Conservation (phyloP, 2,888 invertebrate genomes). For the Resseliella maxima region DNA sequence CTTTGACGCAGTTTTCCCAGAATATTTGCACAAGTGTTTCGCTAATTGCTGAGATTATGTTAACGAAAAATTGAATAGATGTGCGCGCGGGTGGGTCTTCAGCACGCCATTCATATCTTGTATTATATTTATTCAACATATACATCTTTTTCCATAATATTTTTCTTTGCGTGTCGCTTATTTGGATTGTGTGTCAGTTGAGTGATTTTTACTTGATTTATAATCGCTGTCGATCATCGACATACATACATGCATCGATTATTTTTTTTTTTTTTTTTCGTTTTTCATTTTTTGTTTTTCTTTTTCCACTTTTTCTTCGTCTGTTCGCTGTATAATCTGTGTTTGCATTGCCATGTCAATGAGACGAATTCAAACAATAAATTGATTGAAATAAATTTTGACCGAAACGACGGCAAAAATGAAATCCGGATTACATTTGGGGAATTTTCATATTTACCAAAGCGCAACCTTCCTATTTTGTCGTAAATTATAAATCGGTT, state of each 20-base stretch:
- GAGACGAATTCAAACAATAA: slow-evolving; percentile 11
- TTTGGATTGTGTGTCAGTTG: not conserved
- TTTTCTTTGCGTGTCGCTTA: not conserved
- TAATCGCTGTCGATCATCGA: slow-evolving; percentile 51
- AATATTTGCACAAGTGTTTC: slow-evolving; percentile 7
- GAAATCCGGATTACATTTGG: not conserved
- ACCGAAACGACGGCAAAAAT: not conserved
- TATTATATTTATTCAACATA: slow-evolving; percentile 24
- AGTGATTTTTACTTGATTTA: slow-evolving; percentile 31
- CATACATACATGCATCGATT: not conserved
- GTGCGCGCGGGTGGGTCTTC: not conserved
- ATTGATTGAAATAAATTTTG: slow-evolving; percentile 48
- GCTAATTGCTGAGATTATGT: slow-evolving; percentile 36
- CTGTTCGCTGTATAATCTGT: not conserved
- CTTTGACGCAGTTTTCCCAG: not conserved
- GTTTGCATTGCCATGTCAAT: not conserved
- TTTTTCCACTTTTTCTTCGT: not conserved
- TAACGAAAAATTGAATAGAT: not conserved
- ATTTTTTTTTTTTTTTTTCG: not conserved
- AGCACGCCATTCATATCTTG: not conserved
- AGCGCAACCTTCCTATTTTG: not conserved
- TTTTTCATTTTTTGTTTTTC: not conserved
- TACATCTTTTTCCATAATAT: not conserved
- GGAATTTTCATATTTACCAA: not conserved
- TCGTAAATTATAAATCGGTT: slow-evolving; percentile 9